Evolutionary conservation across 2,797 vertebrate genomes (phyloP).

Genomic region (Gorsachius magnificus): DNA sequence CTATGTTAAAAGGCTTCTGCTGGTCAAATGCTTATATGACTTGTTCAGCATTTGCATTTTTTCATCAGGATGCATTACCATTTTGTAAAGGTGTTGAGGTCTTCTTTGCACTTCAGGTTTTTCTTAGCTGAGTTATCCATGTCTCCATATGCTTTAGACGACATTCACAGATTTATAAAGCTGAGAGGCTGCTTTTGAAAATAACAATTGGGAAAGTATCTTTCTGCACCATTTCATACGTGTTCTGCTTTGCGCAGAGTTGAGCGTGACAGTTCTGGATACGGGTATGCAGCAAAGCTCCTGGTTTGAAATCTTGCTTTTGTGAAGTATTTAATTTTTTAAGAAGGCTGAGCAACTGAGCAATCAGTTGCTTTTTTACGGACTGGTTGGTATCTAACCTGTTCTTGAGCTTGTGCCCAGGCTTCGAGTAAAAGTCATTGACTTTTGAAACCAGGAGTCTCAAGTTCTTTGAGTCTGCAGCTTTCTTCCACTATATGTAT

Average conservation of each 20-base stretch:
- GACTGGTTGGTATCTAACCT: not conserved
- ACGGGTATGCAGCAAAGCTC: not conserved
- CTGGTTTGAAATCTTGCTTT: not conserved
- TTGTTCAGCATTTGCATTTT: not conserved
- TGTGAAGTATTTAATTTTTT: not conserved
- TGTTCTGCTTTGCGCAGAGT: not conserved
- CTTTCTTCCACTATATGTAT: not conserved
- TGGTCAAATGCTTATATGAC: not conserved
- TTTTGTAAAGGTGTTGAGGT: not conserved
- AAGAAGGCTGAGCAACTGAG: not conserved
- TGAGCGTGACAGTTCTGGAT: not conserved
- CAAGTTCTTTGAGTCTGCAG: not conserved
- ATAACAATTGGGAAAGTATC: not conserved
- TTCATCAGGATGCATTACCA: not conserved
- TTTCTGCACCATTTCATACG: rapidly evolving
- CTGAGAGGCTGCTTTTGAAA: not conserved
- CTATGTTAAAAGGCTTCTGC: not conserved
- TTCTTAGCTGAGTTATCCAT: not conserved
- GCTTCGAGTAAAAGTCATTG: not conserved
- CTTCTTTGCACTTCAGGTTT: not conserved
- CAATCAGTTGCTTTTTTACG: not conserved
- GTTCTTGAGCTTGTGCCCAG: not conserved
- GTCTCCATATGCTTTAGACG: not conserved
- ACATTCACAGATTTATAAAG: not conserved
- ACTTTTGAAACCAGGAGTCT: not conserved